A percentile compares a stretch with the other conserved stretches of the same genome.
Evolutionary conservation across 1,140 invertebrate species (phyloP).

Genomic region (Trichoplusia ni): DNA sequence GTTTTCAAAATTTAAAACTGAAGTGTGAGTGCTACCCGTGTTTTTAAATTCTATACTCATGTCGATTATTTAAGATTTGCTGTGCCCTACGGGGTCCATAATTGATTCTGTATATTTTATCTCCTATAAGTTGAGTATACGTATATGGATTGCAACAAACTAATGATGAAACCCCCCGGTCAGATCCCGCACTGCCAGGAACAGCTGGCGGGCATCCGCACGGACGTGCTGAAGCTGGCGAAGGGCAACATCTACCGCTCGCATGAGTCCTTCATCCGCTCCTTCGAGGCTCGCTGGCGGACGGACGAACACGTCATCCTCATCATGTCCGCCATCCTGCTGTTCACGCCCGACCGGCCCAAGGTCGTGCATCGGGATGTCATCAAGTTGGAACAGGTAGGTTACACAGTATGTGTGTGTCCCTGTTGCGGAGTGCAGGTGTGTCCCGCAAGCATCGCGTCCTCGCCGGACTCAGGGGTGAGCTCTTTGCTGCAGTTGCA

Average conservation of each 20-base stretch:
- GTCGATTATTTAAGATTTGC: too few species aligned
- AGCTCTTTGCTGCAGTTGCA: too few species aligned
- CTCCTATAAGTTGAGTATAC: too few species aligned
- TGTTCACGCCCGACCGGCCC: constrained; percentile 92
- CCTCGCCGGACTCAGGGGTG: too few species aligned
- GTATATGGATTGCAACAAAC: background rate
- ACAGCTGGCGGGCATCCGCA: constrained; percentile 87
- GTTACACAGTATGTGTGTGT: background rate
- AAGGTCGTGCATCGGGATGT: constrained; percentile 91
- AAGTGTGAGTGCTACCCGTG: too few species aligned
- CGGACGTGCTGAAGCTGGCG: constrained; percentile 93
- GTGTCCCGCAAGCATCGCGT: too few species aligned
- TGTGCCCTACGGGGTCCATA: too few species aligned
- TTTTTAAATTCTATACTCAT: too few species aligned
- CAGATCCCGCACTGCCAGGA: constrained; percentile 89
- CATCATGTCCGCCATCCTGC: constrained; percentile 93
- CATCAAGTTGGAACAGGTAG: constrained; percentile 92
- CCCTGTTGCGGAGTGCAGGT: background rate
- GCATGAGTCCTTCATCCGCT: constrained; percentile 90
- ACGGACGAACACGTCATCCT: constrained; percentile 94
- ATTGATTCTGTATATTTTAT: too few species aligned
- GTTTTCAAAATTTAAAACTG: too few species aligned
- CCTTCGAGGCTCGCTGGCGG: constrained; percentile 90
- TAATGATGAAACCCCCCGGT: constrained; percentile 9
- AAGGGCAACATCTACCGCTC: constrained; percentile 93